Base-by-base conservation (phyloP, 2,113 vertebrate genomes). In the Misgurnus mizolepis region DNA sequence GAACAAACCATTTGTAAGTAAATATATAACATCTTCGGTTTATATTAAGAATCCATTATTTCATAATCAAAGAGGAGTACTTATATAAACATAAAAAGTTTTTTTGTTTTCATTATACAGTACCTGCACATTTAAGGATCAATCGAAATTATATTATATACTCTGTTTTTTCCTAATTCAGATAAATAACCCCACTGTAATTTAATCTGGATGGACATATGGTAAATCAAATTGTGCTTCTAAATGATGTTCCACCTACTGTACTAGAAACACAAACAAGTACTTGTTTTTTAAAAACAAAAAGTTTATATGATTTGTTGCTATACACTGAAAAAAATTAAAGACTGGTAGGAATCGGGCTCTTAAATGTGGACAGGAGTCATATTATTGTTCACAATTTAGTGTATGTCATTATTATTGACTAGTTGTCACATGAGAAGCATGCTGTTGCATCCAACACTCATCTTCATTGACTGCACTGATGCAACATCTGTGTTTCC, bases 381-480 rank as follows among this genome's bases (percentile, higher is more conserved):
- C 58, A 47, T 27, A 45, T 47, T 45, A 43, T 43, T 47, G 58
- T 45, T 61, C 17, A 10, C 11, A 34, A 61, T 60, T 22, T 17
- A 62, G 58, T 34, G 18, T 75, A 17, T 34, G 67, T 67, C 22
- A 18, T 22, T 27, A 53, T 45, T 11, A 10, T 79, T 34, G 22
- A 15, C 64, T 41, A 7, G 22, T 53, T 15, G 18, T 43, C 77
- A 79, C 67, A 61, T 75, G 72, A 34, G 58, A 64, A 64, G 45
- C 67, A 71, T 61, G 39, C 67, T 58, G 53, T 56, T n/a, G n/a
- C 17, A n/a, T 41, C 11, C 6, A 62, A 62, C 45, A 61, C 60
- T 80, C 43, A 49, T 64, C n/a, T 60, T 60, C 39, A 73, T 58
- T 41, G 58, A 18, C 55, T 73, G 15, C 39, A 60, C 17, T 73